Evolutionary conservation across 2,113 vertebrate species (phyloP).

Genomic region (Thinocorus orbignyianus): DNA sequence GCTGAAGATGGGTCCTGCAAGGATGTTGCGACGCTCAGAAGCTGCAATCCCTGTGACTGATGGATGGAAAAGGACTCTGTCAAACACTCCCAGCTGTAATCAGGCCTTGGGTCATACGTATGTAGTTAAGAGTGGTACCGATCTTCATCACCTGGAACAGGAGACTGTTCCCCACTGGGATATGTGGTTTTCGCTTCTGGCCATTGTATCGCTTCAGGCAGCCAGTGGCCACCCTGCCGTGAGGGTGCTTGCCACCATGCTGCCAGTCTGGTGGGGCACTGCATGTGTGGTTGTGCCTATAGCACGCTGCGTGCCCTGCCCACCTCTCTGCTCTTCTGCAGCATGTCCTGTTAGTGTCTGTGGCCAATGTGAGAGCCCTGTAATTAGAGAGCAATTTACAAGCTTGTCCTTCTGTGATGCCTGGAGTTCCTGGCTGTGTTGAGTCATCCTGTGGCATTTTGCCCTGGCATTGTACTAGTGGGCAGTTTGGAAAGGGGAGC

Average conservation of each 20-base stretch:
- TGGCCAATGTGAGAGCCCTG: background rate
- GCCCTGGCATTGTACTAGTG: background rate
- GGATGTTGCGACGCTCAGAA: background rate
- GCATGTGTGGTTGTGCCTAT: rapidly evolving
- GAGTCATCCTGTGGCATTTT: background rate
- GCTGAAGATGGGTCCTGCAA: background rate
- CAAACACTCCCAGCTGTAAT: background rate
- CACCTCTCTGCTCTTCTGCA: background rate
- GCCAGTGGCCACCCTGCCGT: background rate
- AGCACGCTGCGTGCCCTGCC: background rate
- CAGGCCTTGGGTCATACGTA: background rate
- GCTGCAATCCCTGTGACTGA: background rate
- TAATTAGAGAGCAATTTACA: background rate
- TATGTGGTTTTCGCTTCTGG: background rate
- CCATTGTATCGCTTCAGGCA: rapidly evolving
- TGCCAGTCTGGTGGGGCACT: background rate
- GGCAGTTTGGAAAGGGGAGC: background rate
- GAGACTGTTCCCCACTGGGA: background rate
- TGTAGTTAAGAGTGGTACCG: background rate
- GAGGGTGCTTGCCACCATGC: background rate
- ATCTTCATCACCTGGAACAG: background rate
- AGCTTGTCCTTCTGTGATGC: background rate
- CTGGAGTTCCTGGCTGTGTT: background rate
- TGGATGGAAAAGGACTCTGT: background rate
- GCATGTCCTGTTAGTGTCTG: background rate